Evolutionary conservation across 2,113 vertebrate genomes (phyloP), one percentile per base, ranked within the genome.

Genomic region (Xiphorhynchus elegans): DNA sequence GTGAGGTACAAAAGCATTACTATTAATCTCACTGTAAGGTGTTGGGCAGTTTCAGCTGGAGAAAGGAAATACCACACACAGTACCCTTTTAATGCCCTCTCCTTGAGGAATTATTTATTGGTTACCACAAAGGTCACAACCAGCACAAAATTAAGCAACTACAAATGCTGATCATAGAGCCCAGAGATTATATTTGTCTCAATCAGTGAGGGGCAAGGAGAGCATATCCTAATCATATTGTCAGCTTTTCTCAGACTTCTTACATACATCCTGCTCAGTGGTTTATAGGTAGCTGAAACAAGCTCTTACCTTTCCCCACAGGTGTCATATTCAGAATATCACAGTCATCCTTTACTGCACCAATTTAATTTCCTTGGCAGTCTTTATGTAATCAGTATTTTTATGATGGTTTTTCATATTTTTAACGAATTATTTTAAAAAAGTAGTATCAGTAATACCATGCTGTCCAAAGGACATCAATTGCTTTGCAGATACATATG

Each of bases 1-100:
- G 99, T 72, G 99, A 99, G 99, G 99, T 99, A 98, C 84, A 92
- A 74, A 89, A 94, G 84, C 63, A 31, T 70, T 83, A 40, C 67
- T 90, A 37, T 90, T 95, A 93, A 91, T 91, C 82, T 95, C 84
- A 53, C 68, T 82, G 44, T 92, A 60, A 88, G 14, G 37, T 90
- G 44, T n/a, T 90, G 93, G 76, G 83, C 66, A 84, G 76, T 89
- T 96, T 87, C 83, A 86, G 60, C 52, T 18, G 4, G 56, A 56
- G 84, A 85, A 87, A 69, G 77, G 83, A 90, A 93, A 93, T 89
- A 81, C 90, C 69, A 78, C 15, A 23, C 75, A 49, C 56, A 26
- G 79, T 90, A 77, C 75, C 50, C 91, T 92, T 80, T 86, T 59
- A 84, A 78, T 96, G 96, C 68, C 58, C 73, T 96, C 84, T 95